A percentile compares a stretch with the other conserved stretches of the same genome.
These are phyloP conservation scores for Umimayanthus kanabou DNA, from an alignment of 92 coral and sea anemone genomes.

Conservation along the genomic window DNA sequence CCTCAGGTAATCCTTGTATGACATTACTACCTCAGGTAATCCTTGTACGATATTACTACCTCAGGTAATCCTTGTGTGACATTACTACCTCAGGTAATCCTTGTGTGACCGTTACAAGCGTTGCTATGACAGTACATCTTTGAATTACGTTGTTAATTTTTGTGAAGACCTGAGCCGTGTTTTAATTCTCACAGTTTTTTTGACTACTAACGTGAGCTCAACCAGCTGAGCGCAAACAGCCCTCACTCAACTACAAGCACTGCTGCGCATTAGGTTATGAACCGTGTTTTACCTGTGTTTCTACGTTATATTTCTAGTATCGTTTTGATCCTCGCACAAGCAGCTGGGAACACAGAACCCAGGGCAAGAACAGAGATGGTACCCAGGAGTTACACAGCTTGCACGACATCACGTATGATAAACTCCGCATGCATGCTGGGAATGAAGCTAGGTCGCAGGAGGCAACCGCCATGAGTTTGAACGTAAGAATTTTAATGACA, in stretches of 20 bases:
- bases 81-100: neutral
- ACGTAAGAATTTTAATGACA: neutral
- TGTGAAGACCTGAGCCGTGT: no score
- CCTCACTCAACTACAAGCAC: no score
- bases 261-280: no score
- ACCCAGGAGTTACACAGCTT: neutral
- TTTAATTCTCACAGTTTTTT: no score
- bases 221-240: no score
- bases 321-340: constrained; percentile 75
- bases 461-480: neutral
- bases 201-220: no score
- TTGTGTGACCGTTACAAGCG: no score
- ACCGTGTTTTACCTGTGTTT: neutral
- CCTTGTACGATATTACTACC: constrained; percentile 42
- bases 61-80: constrained; percentile 26
- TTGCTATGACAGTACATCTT: no score
- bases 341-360: constrained; percentile 64
- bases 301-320: constrained; percentile 42
- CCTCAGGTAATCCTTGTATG: no score
- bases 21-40: no score
- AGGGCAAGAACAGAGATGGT: neutral
- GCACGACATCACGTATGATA: neutral
- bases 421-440: neutral
- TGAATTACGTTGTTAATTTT: no score
- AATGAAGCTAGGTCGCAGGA: neutral